Conservation (phyloP, 2,113 vertebrate species). For the Vombatus ursinus region DNA sequence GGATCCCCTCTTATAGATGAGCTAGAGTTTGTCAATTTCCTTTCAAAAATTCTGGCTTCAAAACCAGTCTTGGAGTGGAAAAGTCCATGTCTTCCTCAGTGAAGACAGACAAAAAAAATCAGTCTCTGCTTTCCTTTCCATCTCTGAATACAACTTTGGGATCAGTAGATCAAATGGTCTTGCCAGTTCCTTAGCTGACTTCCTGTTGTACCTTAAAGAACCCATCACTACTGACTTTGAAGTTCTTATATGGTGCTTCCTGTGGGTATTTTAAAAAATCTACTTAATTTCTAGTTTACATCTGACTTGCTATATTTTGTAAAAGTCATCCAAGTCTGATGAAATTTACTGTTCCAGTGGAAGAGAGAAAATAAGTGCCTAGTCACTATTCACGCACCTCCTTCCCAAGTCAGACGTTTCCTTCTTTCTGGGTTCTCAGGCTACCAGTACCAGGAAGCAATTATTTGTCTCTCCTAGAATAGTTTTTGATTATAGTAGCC, state of each 20-base stretch:
- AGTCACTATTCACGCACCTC: neutral
- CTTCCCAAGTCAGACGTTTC: neutral
- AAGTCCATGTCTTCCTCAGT: neutral
- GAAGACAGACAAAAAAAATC: neutral
- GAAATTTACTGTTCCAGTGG: neutral
- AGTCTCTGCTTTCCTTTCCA: neutral
- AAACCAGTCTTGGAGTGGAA: neutral
- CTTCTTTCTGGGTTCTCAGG: neutral
- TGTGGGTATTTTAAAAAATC: neutral
- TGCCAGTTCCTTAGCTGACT: too few species aligned
- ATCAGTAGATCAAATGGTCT: neutral
- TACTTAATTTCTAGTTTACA: neutral
- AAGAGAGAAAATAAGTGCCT: neutral
- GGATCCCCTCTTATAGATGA: neutral
- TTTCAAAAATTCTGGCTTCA: neutral
- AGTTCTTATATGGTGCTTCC: neutral
- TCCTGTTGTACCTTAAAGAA: neutral
- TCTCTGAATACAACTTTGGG: neutral
- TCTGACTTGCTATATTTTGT: neutral
- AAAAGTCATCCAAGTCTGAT: neutral
- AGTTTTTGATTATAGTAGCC: neutral
- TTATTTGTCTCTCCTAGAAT: neutral
- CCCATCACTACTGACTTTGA: neutral
- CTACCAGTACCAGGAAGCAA: neutral
- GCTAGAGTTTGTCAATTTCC: neutral